phyloP scores from a whole-genome alignment of 2,797 vertebrate genomes.

The Phrynocephalus guinanensis region DNA sequence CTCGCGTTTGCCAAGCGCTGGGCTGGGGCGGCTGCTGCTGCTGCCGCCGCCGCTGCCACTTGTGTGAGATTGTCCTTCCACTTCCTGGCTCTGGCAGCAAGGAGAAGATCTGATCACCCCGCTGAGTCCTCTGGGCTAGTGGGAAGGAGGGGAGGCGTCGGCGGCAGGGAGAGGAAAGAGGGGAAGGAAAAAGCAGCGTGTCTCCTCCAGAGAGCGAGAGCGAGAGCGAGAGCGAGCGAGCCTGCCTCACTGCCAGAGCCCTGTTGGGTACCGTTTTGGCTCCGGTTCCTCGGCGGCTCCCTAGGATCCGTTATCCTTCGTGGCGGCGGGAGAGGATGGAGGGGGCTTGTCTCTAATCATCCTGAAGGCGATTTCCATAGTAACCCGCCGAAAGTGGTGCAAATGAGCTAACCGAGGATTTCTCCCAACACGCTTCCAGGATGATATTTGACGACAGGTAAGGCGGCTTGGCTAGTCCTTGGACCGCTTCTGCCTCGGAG shows the following conservation, averaged over 20 bases:
- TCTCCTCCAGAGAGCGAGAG: conserved; percentile 45
- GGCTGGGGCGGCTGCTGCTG: conserved; percentile 52
- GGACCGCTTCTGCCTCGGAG: background rate
- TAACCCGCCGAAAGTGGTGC: conserved; percentile 71
- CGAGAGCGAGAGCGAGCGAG: background rate
- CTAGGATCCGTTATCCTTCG: conserved; percentile 30
- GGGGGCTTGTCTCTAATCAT: conserved; percentile 33
- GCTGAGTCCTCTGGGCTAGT: conserved; percentile 56
- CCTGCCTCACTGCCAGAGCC: conserved; percentile 10
- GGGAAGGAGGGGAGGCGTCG: conserved; percentile 17
- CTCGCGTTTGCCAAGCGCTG: conserved; percentile 65
- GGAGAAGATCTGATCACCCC: conserved; percentile 62
- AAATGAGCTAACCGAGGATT: conserved; percentile 68
- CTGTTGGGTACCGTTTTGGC: conserved; percentile 47
- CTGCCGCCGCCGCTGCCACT: conserved; percentile 47
- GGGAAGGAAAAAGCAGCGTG: conserved; percentile 44
- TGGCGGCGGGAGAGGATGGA: conserved; percentile 52
- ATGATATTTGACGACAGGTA: conserved; percentile 74
- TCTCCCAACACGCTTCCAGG: conserved; percentile 55
- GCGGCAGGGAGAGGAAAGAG: conserved; percentile 44
- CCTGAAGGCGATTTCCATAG: conserved; percentile 74
- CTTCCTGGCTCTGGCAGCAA: conserved; percentile 70
- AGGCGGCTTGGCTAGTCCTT: conserved; percentile 31
- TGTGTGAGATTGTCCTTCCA: conserved; percentile 68
- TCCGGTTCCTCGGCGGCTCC: conserved; percentile 28